These are phyloP conservation scores for Calycopis cecrops DNA, from an alignment of 1,140 invertebrate species.

Conservation along the genomic window DNA sequence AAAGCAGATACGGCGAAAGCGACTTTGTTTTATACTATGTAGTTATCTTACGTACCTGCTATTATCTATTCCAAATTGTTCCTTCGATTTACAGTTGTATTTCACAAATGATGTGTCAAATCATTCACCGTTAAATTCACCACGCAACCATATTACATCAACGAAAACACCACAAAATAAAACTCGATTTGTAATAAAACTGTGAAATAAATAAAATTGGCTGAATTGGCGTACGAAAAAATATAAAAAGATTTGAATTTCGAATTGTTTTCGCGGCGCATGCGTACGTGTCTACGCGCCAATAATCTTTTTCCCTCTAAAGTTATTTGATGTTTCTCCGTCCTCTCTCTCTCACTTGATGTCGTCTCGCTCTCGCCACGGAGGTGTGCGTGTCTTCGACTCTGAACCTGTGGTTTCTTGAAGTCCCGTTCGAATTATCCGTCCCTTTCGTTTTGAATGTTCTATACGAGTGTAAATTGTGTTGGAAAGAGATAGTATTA, in stretches of 20 bases:
- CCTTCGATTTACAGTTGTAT: background rate
- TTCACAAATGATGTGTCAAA: background rate
- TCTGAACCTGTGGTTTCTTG: constrained; percentile 39
- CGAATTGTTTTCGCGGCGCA: constrained; percentile 31
- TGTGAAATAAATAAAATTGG: background rate
- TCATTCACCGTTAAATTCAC: background rate
- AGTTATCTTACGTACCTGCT: too few species aligned
- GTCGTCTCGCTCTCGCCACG: background rate
- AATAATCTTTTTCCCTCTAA: constrained; percentile 43
- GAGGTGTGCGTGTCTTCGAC: constrained; percentile 44
- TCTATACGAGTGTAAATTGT: constrained; percentile 15
- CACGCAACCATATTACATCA: background rate
- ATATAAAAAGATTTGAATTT: constrained; percentile 21
- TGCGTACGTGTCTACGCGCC: constrained; percentile 39
- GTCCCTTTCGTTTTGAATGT: constrained; percentile 31
- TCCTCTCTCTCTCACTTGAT: background rate
- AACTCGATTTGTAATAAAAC: background rate
- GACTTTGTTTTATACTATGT: too few species aligned
- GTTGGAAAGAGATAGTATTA: constrained; percentile 40
- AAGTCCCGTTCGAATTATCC: constrained; percentile 56
- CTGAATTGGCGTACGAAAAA: background rate
- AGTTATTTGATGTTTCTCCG: background rate
- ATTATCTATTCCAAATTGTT: background rate
- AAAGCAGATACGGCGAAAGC: too few species aligned
- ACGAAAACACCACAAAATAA: too few species aligned